phyloP scores from a whole-genome alignment of 2,888 invertebrate species.

The Platycheirus albimanus region DNA sequence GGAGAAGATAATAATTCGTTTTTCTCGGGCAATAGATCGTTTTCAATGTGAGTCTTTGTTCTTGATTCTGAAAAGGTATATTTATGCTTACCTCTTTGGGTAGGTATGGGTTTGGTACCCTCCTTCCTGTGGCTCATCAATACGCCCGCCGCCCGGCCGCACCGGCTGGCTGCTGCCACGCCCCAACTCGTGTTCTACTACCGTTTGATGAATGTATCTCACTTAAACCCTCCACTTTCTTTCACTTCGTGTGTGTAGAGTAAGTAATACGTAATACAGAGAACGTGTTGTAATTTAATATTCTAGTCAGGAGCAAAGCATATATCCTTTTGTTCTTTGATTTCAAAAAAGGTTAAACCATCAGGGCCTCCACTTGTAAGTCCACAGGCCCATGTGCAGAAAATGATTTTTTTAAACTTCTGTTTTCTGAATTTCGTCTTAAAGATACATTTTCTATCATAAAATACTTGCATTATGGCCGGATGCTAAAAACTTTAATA shows the following conservation, averaged over 20 bases:
- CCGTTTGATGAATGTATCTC: background rate
- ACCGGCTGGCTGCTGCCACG: background rate
- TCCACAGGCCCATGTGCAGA: too few relatives aligned
- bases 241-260: background rate
- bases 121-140: background rate
- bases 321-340: slow-evolving; percentile 44
- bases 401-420: too few relatives aligned
- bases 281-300: slow-evolving; percentile 58
- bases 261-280: slow-evolving; percentile 1
- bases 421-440: too few relatives aligned
- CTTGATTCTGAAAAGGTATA: background rate
- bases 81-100: background rate
- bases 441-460: too few relatives aligned
- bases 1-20: slow-evolving; percentile 53
- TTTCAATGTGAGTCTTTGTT: slow-evolving; percentile 54
- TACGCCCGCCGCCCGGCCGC: too few relatives aligned
- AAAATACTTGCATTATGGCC: too few relatives aligned
- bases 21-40: slow-evolving; percentile 47
- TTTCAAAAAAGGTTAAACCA: background rate
- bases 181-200: slow-evolving; percentile 3
- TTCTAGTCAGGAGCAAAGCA: slow-evolving; percentile 49
- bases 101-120: background rate
- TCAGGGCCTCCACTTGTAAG: background rate
- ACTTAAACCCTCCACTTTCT: slow-evolving; percentile 35
- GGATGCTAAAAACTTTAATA: too few relatives aligned